phyloP scores from a whole-genome alignment of 2,113 vertebrate species.

The Pantherophis guttatus region DNA sequence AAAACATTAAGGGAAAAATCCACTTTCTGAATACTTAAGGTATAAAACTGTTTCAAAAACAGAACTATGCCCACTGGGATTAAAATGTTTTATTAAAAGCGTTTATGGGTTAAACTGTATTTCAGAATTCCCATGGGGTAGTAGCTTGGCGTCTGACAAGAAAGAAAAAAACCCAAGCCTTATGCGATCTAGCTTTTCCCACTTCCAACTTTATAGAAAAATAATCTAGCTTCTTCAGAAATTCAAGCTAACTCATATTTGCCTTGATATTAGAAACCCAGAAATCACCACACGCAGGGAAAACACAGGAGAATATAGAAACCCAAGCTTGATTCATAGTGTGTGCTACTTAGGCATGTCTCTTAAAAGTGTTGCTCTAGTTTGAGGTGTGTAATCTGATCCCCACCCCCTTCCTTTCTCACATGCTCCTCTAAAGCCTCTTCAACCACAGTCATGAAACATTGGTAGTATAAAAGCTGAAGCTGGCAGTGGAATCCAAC shows the following conservation, averaged over 20 bases:
- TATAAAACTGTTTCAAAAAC: slow-evolving; percentile 19
- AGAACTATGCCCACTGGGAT: slow-evolving; percentile 36
- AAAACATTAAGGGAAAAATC: background rate
- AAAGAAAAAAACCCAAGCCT: background rate
- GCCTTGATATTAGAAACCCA: background rate
- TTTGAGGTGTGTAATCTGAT: background rate
- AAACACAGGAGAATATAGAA: background rate
- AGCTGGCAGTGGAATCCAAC: background rate
- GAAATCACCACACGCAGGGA: background rate
- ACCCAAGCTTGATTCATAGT: background rate
- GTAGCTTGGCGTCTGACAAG: slow-evolving; percentile 49
- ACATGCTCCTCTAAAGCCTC: background rate
- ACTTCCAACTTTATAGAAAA: background rate
- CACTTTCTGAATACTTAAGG: background rate
- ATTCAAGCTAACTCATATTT: background rate
- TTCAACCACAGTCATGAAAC: background rate
- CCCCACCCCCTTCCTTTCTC: background rate
- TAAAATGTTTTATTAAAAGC: slow-evolving; percentile 33
- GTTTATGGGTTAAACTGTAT: slow-evolving; percentile 54
- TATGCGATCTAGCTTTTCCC: background rate
- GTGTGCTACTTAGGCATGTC: background rate
- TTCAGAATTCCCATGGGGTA: slow-evolving; percentile 45
- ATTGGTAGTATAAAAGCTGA: background rate
- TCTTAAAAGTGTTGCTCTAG: background rate
- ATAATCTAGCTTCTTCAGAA: background rate